phyloP scores from a whole-genome alignment of 2,797 vertebrate species.

The Buceros bicornis region DNA sequence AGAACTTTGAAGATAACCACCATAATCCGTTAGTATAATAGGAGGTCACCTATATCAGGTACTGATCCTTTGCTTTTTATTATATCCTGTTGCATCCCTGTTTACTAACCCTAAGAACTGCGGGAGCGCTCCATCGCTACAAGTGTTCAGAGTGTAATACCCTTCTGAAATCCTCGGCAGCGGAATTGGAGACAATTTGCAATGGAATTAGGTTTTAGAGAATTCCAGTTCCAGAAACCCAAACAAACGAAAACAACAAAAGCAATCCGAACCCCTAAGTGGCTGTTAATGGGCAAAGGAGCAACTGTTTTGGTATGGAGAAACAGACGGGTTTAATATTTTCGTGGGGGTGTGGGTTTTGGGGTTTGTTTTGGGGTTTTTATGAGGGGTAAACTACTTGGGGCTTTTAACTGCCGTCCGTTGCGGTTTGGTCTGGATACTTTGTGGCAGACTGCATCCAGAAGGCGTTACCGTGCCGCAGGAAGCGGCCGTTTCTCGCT shows the following conservation, averaged over 20 bases:
- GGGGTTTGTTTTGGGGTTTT: not conserved
- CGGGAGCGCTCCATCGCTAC: not conserved
- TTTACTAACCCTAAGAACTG: not conserved
- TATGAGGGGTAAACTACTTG: not conserved
- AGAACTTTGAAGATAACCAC: not conserved
- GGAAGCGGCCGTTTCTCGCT: not conserved
- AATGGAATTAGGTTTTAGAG: not conserved
- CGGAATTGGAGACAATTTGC: not conserved
- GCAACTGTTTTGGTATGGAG: not conserved
- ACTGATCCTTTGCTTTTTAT: not conserved
- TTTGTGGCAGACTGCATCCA: not conserved
- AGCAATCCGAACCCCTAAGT: accelerated
- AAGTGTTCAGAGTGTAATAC: not conserved
- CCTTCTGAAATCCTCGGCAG: not conserved
- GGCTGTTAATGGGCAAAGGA: not conserved
- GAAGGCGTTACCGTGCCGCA: too few relatives aligned
- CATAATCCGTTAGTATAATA: accelerated
- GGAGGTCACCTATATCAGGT: not conserved
- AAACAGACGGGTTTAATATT: not conserved
- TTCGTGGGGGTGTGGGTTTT: too few relatives aligned
- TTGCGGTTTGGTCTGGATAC: not conserved
- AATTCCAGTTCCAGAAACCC: not conserved
- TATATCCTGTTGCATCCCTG: not conserved
- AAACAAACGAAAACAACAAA: not conserved
- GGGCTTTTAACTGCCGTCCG: accelerated